Conservation (phyloP, 2,113 vertebrate genomes). For the Cromileptes altivelis region DNA sequence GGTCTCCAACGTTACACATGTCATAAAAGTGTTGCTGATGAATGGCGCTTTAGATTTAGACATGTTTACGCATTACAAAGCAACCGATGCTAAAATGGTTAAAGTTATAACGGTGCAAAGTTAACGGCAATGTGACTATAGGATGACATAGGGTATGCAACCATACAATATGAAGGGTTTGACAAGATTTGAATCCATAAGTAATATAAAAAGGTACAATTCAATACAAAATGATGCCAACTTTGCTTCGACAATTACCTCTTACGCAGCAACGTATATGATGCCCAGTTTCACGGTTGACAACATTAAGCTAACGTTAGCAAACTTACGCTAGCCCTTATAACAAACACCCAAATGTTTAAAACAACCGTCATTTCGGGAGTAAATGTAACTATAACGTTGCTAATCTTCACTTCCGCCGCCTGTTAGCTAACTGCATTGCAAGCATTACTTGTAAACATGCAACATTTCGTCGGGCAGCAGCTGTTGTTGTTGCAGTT, state of each 20-base stretch:
- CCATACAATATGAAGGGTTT: no score
- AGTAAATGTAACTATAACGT: no score
- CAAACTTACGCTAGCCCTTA: constrained; percentile 45
- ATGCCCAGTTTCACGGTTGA: constrained; percentile 9
- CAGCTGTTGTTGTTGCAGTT: constrained; percentile 76
- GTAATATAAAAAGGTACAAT: no score
- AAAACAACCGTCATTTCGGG: background rate
- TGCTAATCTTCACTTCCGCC: rapidly evolving
- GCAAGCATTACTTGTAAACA: background rate
- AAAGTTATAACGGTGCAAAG: background rate
- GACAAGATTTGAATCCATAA: background rate
- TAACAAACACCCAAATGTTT: background rate
- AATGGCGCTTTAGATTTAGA: background rate
- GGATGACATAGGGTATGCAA: background rate
- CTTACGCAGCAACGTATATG: background rate
- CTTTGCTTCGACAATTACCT: background rate
- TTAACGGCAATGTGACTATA: background rate
- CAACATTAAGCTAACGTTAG: constrained; percentile 57
- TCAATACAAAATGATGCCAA: background rate
- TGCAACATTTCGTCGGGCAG: constrained; percentile 35
- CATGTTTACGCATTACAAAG: background rate
- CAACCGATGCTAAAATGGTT: rapidly evolving
- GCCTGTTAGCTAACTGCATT: rapidly evolving
- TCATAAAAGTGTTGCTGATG: background rate
- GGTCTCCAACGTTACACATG: background rate